Conservation (phyloP, 2,888 invertebrate species). For the Merodon equestris region DNA sequence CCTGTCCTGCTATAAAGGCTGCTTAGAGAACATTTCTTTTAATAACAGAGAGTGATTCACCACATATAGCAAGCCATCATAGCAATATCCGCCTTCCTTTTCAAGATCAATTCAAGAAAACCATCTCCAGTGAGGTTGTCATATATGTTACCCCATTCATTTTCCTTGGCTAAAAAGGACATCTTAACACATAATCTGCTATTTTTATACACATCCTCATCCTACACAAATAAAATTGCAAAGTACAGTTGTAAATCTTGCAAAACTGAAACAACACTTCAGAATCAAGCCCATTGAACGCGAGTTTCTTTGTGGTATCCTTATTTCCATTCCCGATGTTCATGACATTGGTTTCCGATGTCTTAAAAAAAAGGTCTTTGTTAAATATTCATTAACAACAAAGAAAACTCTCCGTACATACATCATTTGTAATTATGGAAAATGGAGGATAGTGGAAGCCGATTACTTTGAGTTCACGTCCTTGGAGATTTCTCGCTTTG, state of each 20-base stretch:
- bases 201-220: not conserved
- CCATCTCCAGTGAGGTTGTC: slow-evolving; percentile 84
- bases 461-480: slow-evolving; percentile 73
- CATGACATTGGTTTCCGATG: slow-evolving; percentile 61
- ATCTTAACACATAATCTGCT: not conserved
- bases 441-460: slow-evolving; percentile 75
- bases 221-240: slow-evolving; percentile 74
- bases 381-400: not conserved
- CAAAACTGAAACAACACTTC: slow-evolving; percentile 77
- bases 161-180: slow-evolving; percentile 79
- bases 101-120: slow-evolving; percentile 82
- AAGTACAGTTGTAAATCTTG: slow-evolving; percentile 78
- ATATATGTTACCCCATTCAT: slow-evolving; percentile 84
- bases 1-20: slow-evolving; percentile 80
- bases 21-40: no score
- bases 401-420: slow-evolving; percentile 35
- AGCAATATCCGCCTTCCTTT: slow-evolving; percentile 81
- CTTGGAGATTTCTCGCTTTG: slow-evolving; percentile 73
- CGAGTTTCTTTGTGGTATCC: slow-evolving; percentile 58
- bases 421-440: slow-evolving; percentile 71
- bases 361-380: slow-evolving; percentile 55
- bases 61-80: slow-evolving; percentile 76
- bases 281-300: slow-evolving; percentile 81
- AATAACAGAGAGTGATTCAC: slow-evolving; percentile 65
- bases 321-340: slow-evolving; percentile 67